Evolutionary conservation across 2,113 vertebrate species (phyloP), one percentile per base, ranked within the genome.

Genomic region (Nycticebus coucang): DNA sequence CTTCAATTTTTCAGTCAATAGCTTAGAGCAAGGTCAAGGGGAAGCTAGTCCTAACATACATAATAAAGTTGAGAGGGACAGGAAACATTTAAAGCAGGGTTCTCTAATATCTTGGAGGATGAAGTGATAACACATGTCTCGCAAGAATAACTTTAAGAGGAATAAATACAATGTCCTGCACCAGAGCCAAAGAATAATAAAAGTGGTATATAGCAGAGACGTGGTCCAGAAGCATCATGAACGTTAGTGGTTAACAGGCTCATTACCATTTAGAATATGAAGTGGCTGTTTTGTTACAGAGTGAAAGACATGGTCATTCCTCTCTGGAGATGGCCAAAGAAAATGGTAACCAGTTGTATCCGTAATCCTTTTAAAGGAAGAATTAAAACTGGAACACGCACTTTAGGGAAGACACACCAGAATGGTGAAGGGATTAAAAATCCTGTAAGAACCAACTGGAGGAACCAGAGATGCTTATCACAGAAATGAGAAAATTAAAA

Each of bases 401-500:
- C 78, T 81, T 89, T 80, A 57, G 28, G 50, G 13, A 28, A 35
- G 26, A 82, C 50, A 37, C 28, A 80, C 91, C 5, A 87, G 60
- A 91, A 86, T 87, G 69, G 7, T 14, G 12, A 95, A 37, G 28
- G 33, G 8, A 30, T 89, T 84, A 8, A 89, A 83, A 86, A 59
- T 69, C 8, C n/a, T 37, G 21, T 69, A 74, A 96, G 62, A 78
- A 93, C 21, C 41, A 85, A 2, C 83, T 80, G 59, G 41, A 89
- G 21, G 69, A 91, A 68, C 26, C 26, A 88, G 15, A 13, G 7
- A 78, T 37, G 33, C 75, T 96, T 93, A 72, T 60, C 35, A 21
- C 37, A 80, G 33, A 80, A 37, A 91, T 85, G 21, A 91, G 28
- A 78, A 78, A 90, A 94, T 85, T 41, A 79, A 57, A n/a, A 19